Evolutionary conservation across 2,888 invertebrate genomes (phyloP), one percentile per base, ranked within the genome.

Genomic region (Aelia acuminata): DNA sequence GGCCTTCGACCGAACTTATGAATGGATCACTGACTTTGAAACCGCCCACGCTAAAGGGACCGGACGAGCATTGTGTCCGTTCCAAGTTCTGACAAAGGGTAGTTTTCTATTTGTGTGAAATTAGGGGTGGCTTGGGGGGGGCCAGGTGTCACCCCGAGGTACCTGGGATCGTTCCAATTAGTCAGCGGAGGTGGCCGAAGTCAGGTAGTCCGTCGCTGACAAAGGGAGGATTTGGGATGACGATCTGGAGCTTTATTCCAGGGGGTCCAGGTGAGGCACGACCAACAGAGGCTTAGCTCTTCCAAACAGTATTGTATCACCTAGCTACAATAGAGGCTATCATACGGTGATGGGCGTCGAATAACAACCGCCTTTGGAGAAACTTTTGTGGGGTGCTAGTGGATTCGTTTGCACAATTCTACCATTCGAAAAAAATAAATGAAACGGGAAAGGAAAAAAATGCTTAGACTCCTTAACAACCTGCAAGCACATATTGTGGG

Each of bases 31-130:
- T 85, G 85, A 85, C 85, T 85, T 57, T 20, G 49, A 53, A n/a
- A 85, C 50, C 85, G 85, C 85, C 85, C 53, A 85, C 85, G 85
- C 85, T 85, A 85, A 85, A 85, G 53, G 85, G 85, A 85, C 85
- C 85, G 53, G 53, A 53, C 85, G 85, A 53, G 35, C 39, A 85
- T 85, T 85, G 85, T 85, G 85, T 53, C 57, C 50, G 85, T 85
- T 47, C 85, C 39, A 50, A 39, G 85, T 39, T 80, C 39, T 80
- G n/a, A 80, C 80, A 80, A 80, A 80, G 43, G 80, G 43, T 39
- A 47, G 53, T 85, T 53, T 85, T 85, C 50, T 85, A 85, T 85
- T 85, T 85, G 85, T 85, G 85, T 85, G 85, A 85, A 85, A 85
- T 85, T 85, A 85, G 85, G 53, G 85, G 49, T 84, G 49, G 84